These are phyloP conservation scores for Montipora sp. DNA, from an alignment of 64 coral and sea anemone genomes.

Conservation along the genomic window DNA sequence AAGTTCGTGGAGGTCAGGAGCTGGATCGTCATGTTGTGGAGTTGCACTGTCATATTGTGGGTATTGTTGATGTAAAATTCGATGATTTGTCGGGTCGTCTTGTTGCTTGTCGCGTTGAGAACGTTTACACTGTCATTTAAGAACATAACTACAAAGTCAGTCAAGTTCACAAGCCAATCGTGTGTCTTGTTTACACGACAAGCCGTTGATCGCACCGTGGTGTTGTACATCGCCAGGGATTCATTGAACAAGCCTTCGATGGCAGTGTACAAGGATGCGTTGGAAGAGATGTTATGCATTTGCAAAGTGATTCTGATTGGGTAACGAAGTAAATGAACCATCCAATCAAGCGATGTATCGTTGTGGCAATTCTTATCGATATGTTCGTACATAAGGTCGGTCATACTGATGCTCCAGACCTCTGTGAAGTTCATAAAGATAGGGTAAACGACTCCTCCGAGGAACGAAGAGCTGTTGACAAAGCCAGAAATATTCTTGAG, in stretches of 20 bases:
- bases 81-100: constrained; percentile 60
- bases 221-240: constrained; percentile 74
- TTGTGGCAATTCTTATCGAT: constrained; percentile 46
- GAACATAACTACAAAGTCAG: constrained; percentile 59
- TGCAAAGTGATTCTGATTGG: constrained; percentile 57
- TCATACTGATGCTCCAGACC: constrained; percentile 54
- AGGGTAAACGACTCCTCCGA: constrained; percentile 73
- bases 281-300: constrained; percentile 42
- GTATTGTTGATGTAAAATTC: constrained; percentile 55
- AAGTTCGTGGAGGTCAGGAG: constrained; percentile 46
- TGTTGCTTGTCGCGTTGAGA: constrained; percentile 42
- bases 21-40: constrained; percentile 64
- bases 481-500: constrained; percentile 30
- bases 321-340: constrained; percentile 38
- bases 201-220: constrained; percentile 57
- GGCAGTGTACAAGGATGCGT: constrained; percentile 42
- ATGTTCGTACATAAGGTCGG: constrained; percentile 57
- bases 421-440: constrained; percentile 61
- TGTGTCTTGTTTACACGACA: constrained; percentile 69
- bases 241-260: constrained; percentile 64
- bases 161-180: constrained; percentile 43
- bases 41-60: constrained; percentile 20
- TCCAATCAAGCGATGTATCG: constrained; percentile 51
- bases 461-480: constrained; percentile 43
- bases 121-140: constrained; percentile 77